Percentiles rank a stretch among this genome's conserved stretches.
Conservation (phyloP, 2,888 invertebrate genomes). For the Sicus ferrugineus region DNA sequence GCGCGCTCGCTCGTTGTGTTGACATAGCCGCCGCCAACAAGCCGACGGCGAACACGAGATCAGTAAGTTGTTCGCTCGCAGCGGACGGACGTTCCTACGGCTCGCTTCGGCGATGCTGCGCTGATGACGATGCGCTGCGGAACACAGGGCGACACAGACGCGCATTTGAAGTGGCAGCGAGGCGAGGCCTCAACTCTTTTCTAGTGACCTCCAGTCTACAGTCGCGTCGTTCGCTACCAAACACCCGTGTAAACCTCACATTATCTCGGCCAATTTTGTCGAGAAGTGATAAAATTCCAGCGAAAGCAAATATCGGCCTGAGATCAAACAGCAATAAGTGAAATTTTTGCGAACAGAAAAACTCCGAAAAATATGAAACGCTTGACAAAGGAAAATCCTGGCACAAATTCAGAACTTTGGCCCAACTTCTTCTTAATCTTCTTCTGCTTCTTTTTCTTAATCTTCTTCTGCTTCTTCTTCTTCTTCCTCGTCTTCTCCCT, state of each 20-base stretch:
- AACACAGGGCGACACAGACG: too few species aligned
- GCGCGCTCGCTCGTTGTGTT: too few species aligned
- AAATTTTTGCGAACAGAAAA: background rate
- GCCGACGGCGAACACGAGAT: too few species aligned
- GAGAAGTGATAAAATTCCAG: slow-evolving; percentile 8
- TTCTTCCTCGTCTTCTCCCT: too few species aligned
- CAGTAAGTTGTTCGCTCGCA: slow-evolving; percentile 1
- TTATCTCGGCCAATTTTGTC: background rate
- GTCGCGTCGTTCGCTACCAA: background rate
- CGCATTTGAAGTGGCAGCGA: background rate
- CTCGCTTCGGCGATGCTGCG: background rate
- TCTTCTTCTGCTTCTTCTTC: too few species aligned
- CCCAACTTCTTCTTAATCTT: background rate
- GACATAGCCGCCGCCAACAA: too few species aligned
- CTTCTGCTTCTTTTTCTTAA: too few species aligned
- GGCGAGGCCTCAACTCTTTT: background rate
- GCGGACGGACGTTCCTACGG: background rate
- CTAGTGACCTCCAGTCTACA: too few species aligned
- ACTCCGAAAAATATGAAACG: background rate
- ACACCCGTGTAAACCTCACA: too few species aligned
- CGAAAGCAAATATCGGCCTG: background rate
- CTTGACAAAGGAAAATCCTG: background rate
- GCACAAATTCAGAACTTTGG: background rate
- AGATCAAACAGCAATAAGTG: background rate
- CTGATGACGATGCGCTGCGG: background rate